Conservation (phyloP, 2,113 vertebrate species). For the Beaufortia kweichowensis region DNA sequence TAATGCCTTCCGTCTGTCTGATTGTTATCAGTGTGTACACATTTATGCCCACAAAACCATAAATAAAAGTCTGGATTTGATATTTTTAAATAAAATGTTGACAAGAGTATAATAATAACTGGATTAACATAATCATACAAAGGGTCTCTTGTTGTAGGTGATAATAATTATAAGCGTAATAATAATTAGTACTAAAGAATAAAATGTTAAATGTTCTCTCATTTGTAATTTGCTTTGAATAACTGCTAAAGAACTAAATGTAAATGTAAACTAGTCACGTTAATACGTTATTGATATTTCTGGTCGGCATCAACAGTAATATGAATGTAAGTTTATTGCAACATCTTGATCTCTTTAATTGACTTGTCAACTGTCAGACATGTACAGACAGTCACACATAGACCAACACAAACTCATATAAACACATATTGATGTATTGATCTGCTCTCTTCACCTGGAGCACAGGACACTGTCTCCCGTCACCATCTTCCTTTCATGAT, state of each 20-base stretch:
- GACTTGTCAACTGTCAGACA: not conserved
- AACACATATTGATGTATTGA: constrained; percentile 44
- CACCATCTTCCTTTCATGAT: constrained; percentile 5
- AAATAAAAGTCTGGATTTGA: not conserved
- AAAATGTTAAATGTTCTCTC: too few relatives aligned
- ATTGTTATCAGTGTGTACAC: constrained; percentile 64
- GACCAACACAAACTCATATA: constrained; percentile 25
- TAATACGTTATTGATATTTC: not conserved
- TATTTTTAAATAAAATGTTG: not conserved
- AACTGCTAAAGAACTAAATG: too few relatives aligned
- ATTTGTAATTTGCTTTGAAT: too few relatives aligned
- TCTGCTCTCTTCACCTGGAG: constrained; percentile 31
- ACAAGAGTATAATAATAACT: too few relatives aligned
- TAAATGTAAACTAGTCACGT: too few relatives aligned
- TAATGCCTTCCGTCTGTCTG: constrained; percentile 68
- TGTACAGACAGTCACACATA: not conserved
- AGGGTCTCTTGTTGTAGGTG: not conserved
- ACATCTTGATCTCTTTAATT: not conserved
- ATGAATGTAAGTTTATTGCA: not conserved
- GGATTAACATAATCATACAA: too few relatives aligned
- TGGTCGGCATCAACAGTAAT: not conserved
- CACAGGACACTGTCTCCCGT: not conserved
- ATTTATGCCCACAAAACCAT: constrained; percentile 58
- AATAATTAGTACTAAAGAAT: too few relatives aligned
- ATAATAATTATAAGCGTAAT: not conserved